Base-by-base conservation (phyloP, 2,113 vertebrate species). In the Stegastes partitus region DNA sequence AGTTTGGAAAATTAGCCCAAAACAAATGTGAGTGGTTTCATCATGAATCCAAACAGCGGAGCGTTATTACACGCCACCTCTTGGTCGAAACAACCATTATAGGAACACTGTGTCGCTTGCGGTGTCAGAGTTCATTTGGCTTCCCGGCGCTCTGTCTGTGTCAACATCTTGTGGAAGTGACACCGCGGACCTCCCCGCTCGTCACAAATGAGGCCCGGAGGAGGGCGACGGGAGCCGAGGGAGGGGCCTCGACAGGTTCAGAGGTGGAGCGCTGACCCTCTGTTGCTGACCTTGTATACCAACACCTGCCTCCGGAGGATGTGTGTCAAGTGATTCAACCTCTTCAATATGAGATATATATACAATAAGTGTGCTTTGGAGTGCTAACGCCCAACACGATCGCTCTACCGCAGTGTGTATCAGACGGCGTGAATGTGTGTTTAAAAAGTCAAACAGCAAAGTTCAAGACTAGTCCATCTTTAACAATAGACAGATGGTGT, bases 161-260 rank as follows among this genome's bases (percentile, higher is more conserved):
- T 84, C 66, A 66, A 76, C 50, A 70, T 72, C 82, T 59, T 71
- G 55, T 61, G 69, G 83, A 82, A 75, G 76, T 82, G 57, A 81
- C 63, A 69, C 62, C 19, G 11, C 50, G 45, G 78, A 76, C 69
- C 77, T 79, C 71, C 69, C 69, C 26, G 68, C 37, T 82, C 68
- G 11, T 79, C 76, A 65, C 85, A 93, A 93, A 91, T 90, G 84
- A 89, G 90, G 25, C 82, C 81, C 77, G 28, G 25, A 70, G 83
- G 77, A 80, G 62, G 26, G 10, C 15, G 76, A 45, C n/a, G 39
- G 54, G 31, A 65, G 62, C 56, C 1, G 19, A 68, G 45, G 10
- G 34, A 39, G n/a, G 26, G 26, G 37, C 37, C 14, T 45, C 22
- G 4, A 3, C 18, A 72, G 80, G 76, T 77, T 39, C 53, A 84